Conservation (phyloP, 1,140 invertebrate species). For the Drosophila littoralis region DNA sequence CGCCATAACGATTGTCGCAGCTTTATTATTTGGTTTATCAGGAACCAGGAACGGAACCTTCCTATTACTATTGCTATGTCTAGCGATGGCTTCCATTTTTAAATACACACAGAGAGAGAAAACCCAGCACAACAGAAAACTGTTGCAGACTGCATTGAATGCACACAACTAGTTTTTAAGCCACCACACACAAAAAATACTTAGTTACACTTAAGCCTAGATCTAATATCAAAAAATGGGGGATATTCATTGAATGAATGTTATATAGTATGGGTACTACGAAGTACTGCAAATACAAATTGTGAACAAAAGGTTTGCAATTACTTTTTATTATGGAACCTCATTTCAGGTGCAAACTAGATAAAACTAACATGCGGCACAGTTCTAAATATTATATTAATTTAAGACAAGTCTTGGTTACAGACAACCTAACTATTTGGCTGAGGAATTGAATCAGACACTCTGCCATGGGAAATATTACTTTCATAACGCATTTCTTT, state of each 20-base stretch:
- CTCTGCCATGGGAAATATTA: slow-evolving; percentile 5
- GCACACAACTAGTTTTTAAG: slow-evolving; percentile 53
- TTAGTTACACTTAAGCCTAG: slow-evolving; percentile 8
- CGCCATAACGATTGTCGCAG: slow-evolving; percentile 61
- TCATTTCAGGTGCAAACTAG: slow-evolving; percentile 11
- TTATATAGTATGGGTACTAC: background rate
- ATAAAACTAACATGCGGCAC: background rate
- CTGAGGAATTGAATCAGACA: background rate
- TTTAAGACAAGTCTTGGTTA: background rate
- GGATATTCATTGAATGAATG: slow-evolving; percentile 7
- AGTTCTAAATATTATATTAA: background rate
- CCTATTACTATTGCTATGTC: slow-evolving; percentile 57
- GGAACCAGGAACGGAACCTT: slow-evolving; percentile 43
- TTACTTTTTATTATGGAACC: slow-evolving; percentile 10
- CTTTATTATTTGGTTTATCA: slow-evolving; percentile 68
- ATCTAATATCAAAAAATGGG: background rate
- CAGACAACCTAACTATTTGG: slow-evolving; percentile 8
- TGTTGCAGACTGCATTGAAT: slow-evolving; percentile 70
- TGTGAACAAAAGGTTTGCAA: background rate
- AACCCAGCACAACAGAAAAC: slow-evolving; percentile 39
- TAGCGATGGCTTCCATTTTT: slow-evolving; percentile 57
- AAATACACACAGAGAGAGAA: slow-evolving; percentile 37
- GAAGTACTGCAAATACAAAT: background rate
- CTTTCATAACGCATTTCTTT: background rate
- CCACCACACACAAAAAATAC: slow-evolving; percentile 18